phyloP scores from a whole-genome alignment of 2,113 vertebrate species.

The Acanthisitta chloris region DNA sequence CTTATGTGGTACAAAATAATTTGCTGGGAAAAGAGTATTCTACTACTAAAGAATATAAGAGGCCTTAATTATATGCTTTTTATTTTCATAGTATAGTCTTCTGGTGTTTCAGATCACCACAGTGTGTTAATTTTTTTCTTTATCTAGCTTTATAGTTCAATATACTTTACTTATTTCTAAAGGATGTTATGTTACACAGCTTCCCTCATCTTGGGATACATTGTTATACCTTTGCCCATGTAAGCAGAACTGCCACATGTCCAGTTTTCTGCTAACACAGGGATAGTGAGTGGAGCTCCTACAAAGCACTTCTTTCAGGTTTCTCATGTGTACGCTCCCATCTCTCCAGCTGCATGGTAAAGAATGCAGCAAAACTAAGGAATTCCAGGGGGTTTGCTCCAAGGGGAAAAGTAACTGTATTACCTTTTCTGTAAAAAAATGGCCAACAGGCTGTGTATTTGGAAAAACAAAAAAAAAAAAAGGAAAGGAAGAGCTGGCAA shows the following conservation, averaged over 20 bases:
- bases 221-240: background rate
- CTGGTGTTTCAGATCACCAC: background rate
- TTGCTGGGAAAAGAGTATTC: background rate
- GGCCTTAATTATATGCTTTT: background rate
- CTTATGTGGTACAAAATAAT: background rate
- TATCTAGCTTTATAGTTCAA: background rate
- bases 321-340: background rate
- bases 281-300: background rate
- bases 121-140: background rate
- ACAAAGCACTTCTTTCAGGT: background rate
- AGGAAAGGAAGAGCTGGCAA: background rate
- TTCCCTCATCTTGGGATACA: background rate
- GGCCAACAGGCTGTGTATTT: background rate
- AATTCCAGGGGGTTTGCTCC: background rate
- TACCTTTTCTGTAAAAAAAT: background rate
- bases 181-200: background rate
- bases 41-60: background rate
- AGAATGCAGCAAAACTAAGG: background rate
- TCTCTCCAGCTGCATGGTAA: background rate
- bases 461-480: background rate
- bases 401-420: background rate
- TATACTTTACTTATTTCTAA: background rate
- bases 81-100: background rate
- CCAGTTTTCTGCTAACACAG: background rate
- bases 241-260: background rate